Evolutionary conservation across 2,113 vertebrate genomes (phyloP).

Genomic region (Gila orcuttii): DNA sequence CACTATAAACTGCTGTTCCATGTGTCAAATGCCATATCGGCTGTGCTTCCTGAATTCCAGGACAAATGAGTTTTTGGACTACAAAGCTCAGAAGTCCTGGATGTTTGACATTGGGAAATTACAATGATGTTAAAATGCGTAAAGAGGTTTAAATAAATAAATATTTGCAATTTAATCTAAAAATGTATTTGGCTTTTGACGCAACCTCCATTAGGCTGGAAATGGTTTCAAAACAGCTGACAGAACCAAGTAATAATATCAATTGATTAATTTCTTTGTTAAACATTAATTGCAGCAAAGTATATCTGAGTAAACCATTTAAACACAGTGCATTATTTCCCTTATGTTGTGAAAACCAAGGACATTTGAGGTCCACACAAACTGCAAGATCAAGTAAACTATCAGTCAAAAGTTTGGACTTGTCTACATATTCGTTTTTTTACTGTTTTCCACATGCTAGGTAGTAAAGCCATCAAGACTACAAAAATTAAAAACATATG

Average conservation of each 20-base stretch:
- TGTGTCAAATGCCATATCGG: conserved; percentile 17
- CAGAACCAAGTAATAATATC: neutral
- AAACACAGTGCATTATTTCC: neutral
- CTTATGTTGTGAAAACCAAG: neutral
- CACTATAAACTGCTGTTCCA: conserved; percentile 13
- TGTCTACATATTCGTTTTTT: neutral
- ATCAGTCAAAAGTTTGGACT: conserved; percentile 1
- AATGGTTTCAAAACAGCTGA: neutral
- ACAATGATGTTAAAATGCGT: conserved; percentile 1
- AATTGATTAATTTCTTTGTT: neutral
- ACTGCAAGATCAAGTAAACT: neutral
- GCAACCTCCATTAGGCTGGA: neutral
- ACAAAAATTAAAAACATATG: neutral
- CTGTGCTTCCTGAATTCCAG: neutral
- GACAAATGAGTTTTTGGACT: conserved; percentile 28
- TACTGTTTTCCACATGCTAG: neutral
- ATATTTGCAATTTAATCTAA: neutral
- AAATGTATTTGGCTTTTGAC: conserved; percentile 6
- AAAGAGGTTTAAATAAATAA: conserved; percentile 13
- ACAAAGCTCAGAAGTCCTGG: conserved; percentile 35
- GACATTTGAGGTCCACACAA: neutral
- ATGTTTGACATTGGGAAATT: conserved; percentile 28
- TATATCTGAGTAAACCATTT: neutral
- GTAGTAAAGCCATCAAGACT: neutral
- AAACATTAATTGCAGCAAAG: neutral